phyloP scores from a whole-genome alignment of 2,797 vertebrate species.

The Heteromormyrus szaboi region DNA sequence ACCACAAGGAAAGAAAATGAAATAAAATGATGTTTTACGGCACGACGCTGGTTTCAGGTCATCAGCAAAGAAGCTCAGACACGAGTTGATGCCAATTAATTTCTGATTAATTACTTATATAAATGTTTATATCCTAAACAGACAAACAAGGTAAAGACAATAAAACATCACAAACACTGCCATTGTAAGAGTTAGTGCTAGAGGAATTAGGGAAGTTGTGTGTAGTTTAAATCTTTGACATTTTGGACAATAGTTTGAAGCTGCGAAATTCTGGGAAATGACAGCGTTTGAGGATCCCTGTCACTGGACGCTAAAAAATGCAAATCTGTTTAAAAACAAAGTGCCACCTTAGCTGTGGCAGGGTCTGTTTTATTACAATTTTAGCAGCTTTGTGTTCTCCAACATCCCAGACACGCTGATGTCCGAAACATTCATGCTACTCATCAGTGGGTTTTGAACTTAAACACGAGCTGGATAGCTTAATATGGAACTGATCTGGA shows the following conservation, averaged over 20 bases:
- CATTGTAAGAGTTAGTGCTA: constrained; percentile 46
- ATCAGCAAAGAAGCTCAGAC: neutral
- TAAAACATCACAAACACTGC: neutral
- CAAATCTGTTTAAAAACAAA: neutral
- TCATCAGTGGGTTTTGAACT: neutral
- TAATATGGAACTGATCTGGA: constrained; percentile 11
- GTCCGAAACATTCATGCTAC: neutral
- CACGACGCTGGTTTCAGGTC: neutral
- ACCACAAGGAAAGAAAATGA: neutral
- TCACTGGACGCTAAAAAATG: neutral
- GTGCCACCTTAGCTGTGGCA: neutral
- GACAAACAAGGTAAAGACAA: neutral
- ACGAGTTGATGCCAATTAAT: neutral
- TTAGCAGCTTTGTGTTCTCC: neutral
- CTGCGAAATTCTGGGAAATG: constrained; percentile 36
- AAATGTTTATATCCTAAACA: neutral
- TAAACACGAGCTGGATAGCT: neutral
- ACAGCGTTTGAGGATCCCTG: neutral
- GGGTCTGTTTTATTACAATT: neutral
- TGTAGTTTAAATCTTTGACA: constrained; percentile 35
- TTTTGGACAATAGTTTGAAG: constrained; percentile 45
- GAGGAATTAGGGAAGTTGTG: constrained; percentile 49
- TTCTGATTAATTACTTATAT: neutral
- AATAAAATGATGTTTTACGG: neutral
- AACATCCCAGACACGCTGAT: neutral